Base-by-base conservation (phyloP, 2,888 invertebrate species). In the Abrostola tripartita region DNA sequence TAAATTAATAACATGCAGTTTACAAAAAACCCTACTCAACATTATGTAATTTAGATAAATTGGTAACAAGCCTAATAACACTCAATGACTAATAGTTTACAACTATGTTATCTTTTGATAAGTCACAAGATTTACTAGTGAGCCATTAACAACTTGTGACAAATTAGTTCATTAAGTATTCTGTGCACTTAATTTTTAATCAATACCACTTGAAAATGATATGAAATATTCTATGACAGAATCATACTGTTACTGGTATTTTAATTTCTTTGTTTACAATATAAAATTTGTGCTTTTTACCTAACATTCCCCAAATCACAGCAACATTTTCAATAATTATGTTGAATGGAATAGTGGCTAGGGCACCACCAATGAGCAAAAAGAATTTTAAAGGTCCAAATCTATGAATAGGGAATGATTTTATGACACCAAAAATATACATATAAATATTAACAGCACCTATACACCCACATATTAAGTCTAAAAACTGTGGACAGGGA, bases 341-440 rank as follows among this genome's bases (percentile, higher is more conserved):
- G 94, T 99, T 99, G 80, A 99, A 97, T 14, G 99, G 99, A 90
- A 99, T 98, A 62, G 98, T 98, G 65, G 97, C 96, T 54, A 99
- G 94, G 5, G 98, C 98, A 50, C 98, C 99, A 68, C 96, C 95
- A 68, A 98, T 96, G 87, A 98, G 98, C 62, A 98, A 92, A 65
- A 96, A 85, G 87, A 98, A 98, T 87, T 97, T 96, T 47, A 97
- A 85, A 68, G 97, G 92, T 10, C 99, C 98, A 88, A 98, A 97
- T 83, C 98, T 96, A 90, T 98, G 97, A 41, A 98, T 94, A 35
- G 98, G 98, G 88, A 99, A 99, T 61, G 99, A 99, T 90, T 99
- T 99, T 58, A 99, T 96, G n/a, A 99, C 99, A 71, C 99, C 99
- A 92, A 99, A 99, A 71, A 99, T 96, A 90, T 99, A 99, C 99